phyloP scores from a whole-genome alignment of 2,888 invertebrate genomes.

The Phasia obesa region DNA sequence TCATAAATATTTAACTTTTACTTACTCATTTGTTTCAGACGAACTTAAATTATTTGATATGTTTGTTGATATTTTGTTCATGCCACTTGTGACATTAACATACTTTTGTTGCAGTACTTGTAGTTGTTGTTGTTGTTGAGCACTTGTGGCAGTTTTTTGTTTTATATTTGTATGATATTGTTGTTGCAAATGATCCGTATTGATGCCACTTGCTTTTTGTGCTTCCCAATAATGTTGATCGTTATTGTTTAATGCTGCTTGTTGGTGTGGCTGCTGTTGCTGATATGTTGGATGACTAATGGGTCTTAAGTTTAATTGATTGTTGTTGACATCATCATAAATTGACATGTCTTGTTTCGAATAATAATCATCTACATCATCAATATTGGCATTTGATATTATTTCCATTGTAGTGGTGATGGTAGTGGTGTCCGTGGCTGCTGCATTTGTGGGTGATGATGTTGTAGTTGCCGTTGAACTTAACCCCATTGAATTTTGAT shows the following conservation, averaged over 20 bases:
- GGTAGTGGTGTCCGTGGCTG: constrained; percentile 8
- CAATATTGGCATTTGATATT: constrained; percentile 69
- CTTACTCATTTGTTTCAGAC: constrained; percentile 59
- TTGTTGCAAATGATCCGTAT: constrained; percentile 42
- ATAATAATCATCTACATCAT: constrained; percentile 76
- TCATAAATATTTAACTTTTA: not conserved
- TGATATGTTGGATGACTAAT: constrained; percentile 80
- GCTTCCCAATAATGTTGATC: constrained; percentile 65
- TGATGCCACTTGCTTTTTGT: constrained; percentile 6
- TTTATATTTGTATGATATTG: constrained; percentile 46
- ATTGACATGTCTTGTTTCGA: constrained; percentile 81
- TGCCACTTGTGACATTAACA: constrained; percentile 53
- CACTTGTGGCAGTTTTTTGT: constrained; percentile 63
- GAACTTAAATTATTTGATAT: constrained; percentile 67
- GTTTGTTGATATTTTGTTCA: constrained; percentile 62
- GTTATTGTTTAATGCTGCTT: constrained; percentile 57
- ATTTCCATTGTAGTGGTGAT: constrained; percentile 47
- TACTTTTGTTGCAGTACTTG: constrained; percentile 36
- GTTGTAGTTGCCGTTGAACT: constrained; percentile 66
- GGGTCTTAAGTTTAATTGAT: constrained; percentile 81
- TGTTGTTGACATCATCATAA: constrained; percentile 82
- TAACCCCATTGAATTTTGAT: constrained; percentile 23
- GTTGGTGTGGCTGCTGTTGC: constrained; percentile 51
- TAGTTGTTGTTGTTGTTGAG: constrained; percentile 44
- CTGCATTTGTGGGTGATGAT: constrained; percentile 5